Evolutionary conservation across 2,888 invertebrate genomes (phyloP).

Genomic region (Anaspis maculata): DNA sequence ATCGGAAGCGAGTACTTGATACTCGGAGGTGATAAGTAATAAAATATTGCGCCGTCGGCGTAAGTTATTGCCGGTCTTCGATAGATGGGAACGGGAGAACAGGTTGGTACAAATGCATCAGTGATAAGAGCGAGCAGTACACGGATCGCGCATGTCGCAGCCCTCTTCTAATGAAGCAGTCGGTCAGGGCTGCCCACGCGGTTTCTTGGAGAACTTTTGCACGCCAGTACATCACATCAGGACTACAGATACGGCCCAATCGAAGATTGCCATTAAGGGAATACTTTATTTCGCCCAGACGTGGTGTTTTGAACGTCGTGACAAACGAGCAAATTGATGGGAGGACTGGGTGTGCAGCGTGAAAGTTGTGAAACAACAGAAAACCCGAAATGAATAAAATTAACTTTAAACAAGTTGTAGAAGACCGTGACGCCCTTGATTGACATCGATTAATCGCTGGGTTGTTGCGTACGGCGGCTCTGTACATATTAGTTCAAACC

Average conservation of each 20-base stretch:
- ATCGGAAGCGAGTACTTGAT: slow-evolving; percentile 27
- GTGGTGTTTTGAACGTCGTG: too few species aligned
- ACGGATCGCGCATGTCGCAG: slow-evolving; percentile 38
- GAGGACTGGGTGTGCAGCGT: too few species aligned
- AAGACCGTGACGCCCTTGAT: slow-evolving; percentile 15
- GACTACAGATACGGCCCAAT: too few species aligned
- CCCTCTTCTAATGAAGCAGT: slow-evolving; percentile 42
- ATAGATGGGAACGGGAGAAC: slow-evolving; percentile 27
- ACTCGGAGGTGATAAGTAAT: slow-evolving; percentile 28
- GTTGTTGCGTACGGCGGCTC: slow-evolving; percentile 19
- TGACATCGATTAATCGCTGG: slow-evolving; percentile 23
- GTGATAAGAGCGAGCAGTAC: slow-evolving; percentile 39
- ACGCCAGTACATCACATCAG: too few species aligned
- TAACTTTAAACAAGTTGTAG: too few species aligned
- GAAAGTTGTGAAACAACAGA: too few species aligned
- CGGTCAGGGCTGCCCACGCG: slow-evolving; percentile 37
- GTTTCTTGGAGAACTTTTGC: too few species aligned
- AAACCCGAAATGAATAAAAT: too few species aligned
- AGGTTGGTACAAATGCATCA: slow-evolving; percentile 38
- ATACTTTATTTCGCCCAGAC: too few species aligned
- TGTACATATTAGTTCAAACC: slow-evolving; percentile 24
- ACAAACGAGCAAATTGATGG: too few species aligned
- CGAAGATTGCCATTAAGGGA: too few species aligned
- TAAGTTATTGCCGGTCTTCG: slow-evolving; percentile 25
- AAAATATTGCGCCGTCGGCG: slow-evolving; percentile 26